phyloP scores from a whole-genome alignment of 2,888 invertebrate species.

The Caenorhabditis wallacei region DNA sequence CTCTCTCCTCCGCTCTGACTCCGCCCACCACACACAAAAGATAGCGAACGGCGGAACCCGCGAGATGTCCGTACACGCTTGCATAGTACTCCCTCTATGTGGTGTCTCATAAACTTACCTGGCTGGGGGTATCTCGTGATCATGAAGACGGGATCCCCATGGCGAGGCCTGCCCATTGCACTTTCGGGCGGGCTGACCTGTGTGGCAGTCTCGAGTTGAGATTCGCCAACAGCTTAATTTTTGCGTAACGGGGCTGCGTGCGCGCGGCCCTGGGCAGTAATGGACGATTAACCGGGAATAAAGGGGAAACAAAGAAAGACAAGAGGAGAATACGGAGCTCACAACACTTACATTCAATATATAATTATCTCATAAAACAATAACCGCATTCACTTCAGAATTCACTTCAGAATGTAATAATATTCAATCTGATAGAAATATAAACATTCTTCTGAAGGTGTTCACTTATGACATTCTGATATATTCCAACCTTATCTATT shows the following conservation, averaged over 20 bases:
- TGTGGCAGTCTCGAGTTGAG: slow-evolving; percentile 88
- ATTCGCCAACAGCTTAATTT: slow-evolving; percentile 83
- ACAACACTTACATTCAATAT: too few relatives aligned
- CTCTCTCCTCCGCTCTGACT: background rate
- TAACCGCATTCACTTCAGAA: too few relatives aligned
- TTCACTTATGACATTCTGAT: too few relatives aligned
- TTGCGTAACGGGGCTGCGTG: slow-evolving; percentile 83
- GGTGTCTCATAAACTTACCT: slow-evolving; percentile 86
- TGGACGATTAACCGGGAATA: too few relatives aligned
- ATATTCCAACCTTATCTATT: too few relatives aligned
- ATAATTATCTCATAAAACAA: too few relatives aligned
- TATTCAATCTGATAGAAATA: too few relatives aligned
- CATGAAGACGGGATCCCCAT: slow-evolving; percentile 88
- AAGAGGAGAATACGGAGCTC: too few relatives aligned
- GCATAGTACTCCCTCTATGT: background rate
- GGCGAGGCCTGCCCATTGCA: slow-evolving; percentile 89
- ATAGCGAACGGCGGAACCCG: too few relatives aligned
- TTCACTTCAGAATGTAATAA: too few relatives aligned
- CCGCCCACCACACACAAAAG: slow-evolving; percentile 14
- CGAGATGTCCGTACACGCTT: slow-evolving; percentile 8
- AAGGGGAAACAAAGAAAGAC: too few relatives aligned
- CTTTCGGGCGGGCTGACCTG: slow-evolving; percentile 88
- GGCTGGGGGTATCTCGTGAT: slow-evolving; percentile 89
- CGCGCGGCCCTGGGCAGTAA: slow-evolving; percentile 81
- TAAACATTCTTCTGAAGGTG: too few relatives aligned